Conservation (phyloP, 64 coral and sea anemone species). For the Montipora sp. region DNA sequence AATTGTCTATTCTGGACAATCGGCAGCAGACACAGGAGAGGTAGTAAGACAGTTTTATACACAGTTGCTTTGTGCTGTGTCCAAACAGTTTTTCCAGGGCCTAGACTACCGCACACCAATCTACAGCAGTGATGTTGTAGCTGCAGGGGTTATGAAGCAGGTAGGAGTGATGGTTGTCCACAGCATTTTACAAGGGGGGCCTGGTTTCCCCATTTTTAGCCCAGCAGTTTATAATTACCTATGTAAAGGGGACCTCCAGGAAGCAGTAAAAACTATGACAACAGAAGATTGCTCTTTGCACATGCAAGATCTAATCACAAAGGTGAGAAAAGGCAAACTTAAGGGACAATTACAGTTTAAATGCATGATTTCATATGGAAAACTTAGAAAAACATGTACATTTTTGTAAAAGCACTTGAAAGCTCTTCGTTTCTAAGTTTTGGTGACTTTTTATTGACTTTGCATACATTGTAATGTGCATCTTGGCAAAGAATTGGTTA, state of each 20-base stretch:
- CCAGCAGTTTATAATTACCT: slow-evolving; percentile 43
- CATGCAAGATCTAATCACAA: slow-evolving; percentile 67
- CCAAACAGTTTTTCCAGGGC: slow-evolving; percentile 50
- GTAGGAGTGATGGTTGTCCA: slow-evolving; percentile 43
- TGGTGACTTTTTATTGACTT: not conserved
- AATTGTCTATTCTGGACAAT: slow-evolving; percentile 31
- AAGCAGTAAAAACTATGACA: slow-evolving; percentile 62
- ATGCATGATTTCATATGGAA: not conserved
- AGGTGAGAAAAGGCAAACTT: slow-evolving; percentile 48
- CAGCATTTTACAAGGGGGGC: slow-evolving; percentile 61
- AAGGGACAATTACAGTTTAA: slow-evolving; percentile 6
- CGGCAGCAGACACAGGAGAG: slow-evolving; percentile 57
- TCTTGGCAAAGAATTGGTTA: too few relatives aligned
- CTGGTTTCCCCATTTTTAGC: slow-evolving; percentile 54
- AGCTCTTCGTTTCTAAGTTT: not conserved
- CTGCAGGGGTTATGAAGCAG: slow-evolving; percentile 45
- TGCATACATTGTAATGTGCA: slow-evolving; percentile 2
- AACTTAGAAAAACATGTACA: not conserved
- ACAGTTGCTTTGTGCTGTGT: slow-evolving; percentile 16
- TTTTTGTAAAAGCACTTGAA: not conserved
- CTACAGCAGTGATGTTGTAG: slow-evolving; percentile 56
- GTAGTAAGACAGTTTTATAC: slow-evolving; percentile 67
- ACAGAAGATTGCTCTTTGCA: slow-evolving; percentile 61
- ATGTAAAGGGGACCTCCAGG: slow-evolving; percentile 17
- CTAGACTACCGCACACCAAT: slow-evolving; percentile 41